Evolutionary conservation across 2,797 vertebrate species (phyloP).

Genomic region (Gymnothorax javanicus): DNA sequence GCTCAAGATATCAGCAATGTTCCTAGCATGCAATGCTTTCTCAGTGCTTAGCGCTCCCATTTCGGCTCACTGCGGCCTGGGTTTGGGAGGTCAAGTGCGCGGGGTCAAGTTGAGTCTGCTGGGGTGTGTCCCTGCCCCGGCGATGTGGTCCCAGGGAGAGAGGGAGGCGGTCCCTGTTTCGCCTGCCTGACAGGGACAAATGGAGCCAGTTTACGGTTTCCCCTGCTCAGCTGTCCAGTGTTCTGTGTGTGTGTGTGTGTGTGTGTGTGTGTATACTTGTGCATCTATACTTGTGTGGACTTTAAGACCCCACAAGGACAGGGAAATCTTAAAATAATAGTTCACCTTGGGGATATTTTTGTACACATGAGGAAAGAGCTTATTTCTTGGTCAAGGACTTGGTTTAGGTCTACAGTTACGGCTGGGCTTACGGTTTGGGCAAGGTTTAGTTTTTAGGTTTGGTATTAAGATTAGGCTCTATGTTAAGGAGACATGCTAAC

Average conservation of each 20-base stretch:
- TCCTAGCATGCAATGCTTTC: slow-evolving; percentile 40
- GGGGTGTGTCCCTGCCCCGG: slow-evolving; percentile 51
- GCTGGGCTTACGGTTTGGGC: too few species aligned
- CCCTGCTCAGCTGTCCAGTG: neutral
- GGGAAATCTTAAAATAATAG: too few species aligned
- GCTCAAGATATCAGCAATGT: slow-evolving; percentile 14
- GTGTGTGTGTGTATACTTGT: neutral
- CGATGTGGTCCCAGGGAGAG: slow-evolving; percentile 20
- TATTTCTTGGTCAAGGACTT: too few species aligned
- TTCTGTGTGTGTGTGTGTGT: slow-evolving; percentile 3
- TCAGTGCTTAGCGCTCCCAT: slow-evolving; percentile 61
- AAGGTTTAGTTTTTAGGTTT: too few species aligned
- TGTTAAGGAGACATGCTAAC: too few species aligned
- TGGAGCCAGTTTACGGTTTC: neutral
- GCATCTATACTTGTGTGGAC: neutral
- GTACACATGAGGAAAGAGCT: too few species aligned
- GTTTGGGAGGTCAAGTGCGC: slow-evolving; percentile 68
- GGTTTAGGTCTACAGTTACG: too few species aligned
- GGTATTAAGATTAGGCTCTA: too few species aligned
- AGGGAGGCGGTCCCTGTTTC: neutral
- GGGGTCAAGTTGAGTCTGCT: slow-evolving; percentile 73
- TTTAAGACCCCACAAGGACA: too few species aligned
- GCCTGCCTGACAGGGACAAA: slow-evolving; percentile 18
- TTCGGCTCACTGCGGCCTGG: slow-evolving; percentile 56
- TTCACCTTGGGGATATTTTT: too few species aligned